Evolutionary conservation across 2,888 invertebrate species (phyloP), one percentile per base, ranked within the genome.

Genomic region (Perizoma affinitatum): DNA sequence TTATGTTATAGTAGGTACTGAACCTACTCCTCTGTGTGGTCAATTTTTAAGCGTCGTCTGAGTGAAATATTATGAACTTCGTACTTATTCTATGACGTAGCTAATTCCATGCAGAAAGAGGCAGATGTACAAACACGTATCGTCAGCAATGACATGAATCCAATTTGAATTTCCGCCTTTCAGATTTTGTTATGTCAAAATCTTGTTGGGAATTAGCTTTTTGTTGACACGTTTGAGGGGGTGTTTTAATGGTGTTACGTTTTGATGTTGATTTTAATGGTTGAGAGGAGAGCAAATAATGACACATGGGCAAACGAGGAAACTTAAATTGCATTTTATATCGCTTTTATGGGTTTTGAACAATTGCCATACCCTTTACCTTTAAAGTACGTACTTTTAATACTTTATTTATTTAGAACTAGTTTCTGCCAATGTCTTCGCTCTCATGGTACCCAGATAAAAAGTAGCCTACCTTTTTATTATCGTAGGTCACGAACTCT

Each of bases 101-200:
- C 52, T 71, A 60, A 66, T 61, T 54, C 58, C 46, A 47, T 48
- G 51, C 22, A 55, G 74, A 75, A 61, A 52, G 78, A 74, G 83
- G 86, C 61, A 64, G 69, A 46, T 60, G 60, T 69, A 78, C 69
- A 70, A 70, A 70, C 63, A 54, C 55, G 66, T 72, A 76, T 64
- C 73, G 63, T 73, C 73, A 71, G 67, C 70, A 72, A 80, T 83
- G 82, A 82, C 82, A 76, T 81, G 78, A 86, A 68, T 87, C 85
- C 79, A 84, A 89, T 90, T 89, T 87, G 81, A 83, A 82, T 86
- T 83, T 84, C 82, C 81, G 72, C 79, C 82, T 84, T 79, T 87
- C 86, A 79, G 84, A 86, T 86, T 87, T 80, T 75, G 83, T 87
- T 86, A 84, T 78, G 81, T 87, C 86, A 86, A 80, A 79, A 74